A percentile compares a stretch with the other conserved stretches of the same genome.
Evolutionary conservation across 53 echinoderm and acorn worm genomes (phyloP).

Genomic region (Crossaster papposus): DNA sequence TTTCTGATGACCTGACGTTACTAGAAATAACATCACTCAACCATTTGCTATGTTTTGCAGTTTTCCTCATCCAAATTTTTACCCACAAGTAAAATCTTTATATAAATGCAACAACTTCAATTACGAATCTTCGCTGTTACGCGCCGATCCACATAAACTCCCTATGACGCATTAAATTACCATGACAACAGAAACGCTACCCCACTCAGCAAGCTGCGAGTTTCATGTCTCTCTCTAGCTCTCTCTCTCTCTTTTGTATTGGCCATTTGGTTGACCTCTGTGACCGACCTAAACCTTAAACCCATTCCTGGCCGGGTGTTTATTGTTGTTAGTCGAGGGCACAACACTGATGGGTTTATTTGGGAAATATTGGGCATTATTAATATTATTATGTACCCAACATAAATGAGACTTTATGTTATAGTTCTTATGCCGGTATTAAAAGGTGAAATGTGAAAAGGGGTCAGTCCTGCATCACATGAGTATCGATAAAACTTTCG

Average conservation of each 20-base stretch:
- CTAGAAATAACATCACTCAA: too few relatives aligned
- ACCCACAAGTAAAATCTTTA: background rate
- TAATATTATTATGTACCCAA: background rate
- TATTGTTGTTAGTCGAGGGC: background rate
- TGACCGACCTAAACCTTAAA: background rate
- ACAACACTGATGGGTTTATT: background rate
- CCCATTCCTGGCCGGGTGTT: background rate
- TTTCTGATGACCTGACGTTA: too few relatives aligned
- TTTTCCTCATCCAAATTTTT: background rate
- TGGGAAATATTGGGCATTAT: background rate
- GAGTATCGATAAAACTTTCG: background rate
- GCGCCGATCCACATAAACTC: background rate
- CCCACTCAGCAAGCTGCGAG: background rate
- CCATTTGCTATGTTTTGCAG: background rate
- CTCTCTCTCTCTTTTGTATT: too few relatives aligned
- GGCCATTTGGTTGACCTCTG: background rate
- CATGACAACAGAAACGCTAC: conserved; percentile 4
- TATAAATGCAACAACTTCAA: background rate
- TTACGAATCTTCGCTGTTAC: background rate
- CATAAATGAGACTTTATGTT: background rate
- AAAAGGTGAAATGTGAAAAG: background rate
- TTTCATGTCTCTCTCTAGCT: background rate
- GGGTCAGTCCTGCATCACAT: background rate
- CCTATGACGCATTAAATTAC: background rate
- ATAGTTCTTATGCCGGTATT: background rate